Conservation (phyloP, 2,113 vertebrate genomes). For the Promerops cafer region DNA sequence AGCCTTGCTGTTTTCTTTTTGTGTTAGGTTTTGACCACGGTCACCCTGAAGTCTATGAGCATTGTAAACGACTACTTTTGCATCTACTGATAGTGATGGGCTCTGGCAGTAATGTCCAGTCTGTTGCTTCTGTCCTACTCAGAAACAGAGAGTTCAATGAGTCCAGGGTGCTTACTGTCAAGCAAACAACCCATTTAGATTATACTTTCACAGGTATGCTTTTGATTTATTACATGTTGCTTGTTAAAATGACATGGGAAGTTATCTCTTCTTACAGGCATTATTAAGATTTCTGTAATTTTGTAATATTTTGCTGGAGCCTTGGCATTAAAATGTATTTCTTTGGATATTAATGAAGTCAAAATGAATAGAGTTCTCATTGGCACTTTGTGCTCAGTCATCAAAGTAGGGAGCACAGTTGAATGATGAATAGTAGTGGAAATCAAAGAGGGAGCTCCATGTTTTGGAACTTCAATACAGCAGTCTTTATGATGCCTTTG, state of each 20-base stretch:
- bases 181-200: conserved; percentile 80
- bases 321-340: not conserved
- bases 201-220: conserved; percentile 88
- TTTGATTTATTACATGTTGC: not conserved
- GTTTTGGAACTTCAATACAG: not conserved
- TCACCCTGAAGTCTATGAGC: conserved; percentile 96
- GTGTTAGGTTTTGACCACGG: conserved; percentile 93
- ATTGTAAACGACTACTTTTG: conserved; percentile 93
- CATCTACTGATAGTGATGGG: conserved; percentile 92
- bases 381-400: not conserved
- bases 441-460: not conserved
- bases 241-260: not conserved
- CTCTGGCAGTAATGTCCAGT: conserved; percentile 85
- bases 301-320: not conserved
- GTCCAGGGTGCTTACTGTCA: conserved; percentile 90
- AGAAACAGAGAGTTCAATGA: conserved; percentile 95
- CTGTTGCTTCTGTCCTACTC: conserved; percentile 89
- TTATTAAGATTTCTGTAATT: not conserved
- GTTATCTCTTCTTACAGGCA: not conserved
- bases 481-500: not conserved
- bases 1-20: not conserved
- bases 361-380: not conserved
- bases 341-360: not conserved
- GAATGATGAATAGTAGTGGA: not conserved
- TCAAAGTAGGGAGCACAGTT: not conserved